Evolutionary conservation across 2,888 invertebrate species (phyloP).

Genomic region (Adineta ricciae): DNA sequence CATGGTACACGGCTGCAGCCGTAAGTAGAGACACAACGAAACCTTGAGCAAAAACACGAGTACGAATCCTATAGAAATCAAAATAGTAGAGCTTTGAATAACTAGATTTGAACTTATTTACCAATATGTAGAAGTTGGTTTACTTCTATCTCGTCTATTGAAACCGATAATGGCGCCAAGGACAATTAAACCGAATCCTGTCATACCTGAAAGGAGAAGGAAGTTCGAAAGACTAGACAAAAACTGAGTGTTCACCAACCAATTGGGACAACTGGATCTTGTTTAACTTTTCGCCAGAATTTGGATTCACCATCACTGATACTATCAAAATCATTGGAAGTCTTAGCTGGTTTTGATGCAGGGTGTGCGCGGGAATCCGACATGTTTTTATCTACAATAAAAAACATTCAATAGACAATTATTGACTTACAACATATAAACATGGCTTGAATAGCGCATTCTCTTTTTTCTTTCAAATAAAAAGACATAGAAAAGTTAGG

Average conservation of each 20-base stretch:
- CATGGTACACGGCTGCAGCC: neutral
- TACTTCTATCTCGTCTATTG: neutral
- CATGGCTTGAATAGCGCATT: neutral
- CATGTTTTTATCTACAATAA: neutral
- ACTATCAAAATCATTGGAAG: neutral
- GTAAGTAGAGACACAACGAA: neutral
- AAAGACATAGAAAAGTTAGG: neutral
- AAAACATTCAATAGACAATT: neutral
- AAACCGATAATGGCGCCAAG: neutral
- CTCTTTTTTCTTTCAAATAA: neutral
- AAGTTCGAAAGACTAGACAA: neutral
- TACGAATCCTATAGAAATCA: neutral
- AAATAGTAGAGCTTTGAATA: no score
- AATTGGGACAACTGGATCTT: neutral
- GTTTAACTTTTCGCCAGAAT: neutral
- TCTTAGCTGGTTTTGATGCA: neutral
- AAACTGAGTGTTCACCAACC: neutral
- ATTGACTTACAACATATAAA: neutral
- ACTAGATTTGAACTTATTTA: no score
- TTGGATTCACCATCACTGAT: neutral
- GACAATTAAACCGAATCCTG: neutral
- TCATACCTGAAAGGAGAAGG: neutral
- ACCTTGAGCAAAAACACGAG: neutral
- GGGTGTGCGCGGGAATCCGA: neutral
- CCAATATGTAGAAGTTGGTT: neutral